These are phyloP conservation scores for Gibbula magus DNA, from an alignment of 2,888 invertebrate species.

Conservation along the genomic window DNA sequence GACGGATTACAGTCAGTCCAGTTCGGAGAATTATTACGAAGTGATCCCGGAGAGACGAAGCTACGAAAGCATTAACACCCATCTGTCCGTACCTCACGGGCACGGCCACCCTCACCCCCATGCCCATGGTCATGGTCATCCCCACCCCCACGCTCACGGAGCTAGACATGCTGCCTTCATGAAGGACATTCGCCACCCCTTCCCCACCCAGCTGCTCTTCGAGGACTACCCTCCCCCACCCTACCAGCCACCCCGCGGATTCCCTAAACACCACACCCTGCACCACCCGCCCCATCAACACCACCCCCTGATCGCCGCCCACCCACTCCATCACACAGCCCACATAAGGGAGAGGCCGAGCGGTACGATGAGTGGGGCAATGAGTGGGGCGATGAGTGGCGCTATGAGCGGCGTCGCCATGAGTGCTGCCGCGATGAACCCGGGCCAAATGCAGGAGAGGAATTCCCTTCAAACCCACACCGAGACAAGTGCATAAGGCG, in stretches of 20 bases:
- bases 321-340: slow-evolving; percentile 17
- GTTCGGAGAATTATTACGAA: slow-evolving; percentile 70
- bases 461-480: slow-evolving; percentile 8
- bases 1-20: slow-evolving; percentile 65
- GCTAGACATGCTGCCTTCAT: slow-evolving; percentile 31
- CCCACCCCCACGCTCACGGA: slow-evolving; percentile 48
- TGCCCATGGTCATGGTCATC: slow-evolving; percentile 7
- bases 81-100: slow-evolving; percentile 46
- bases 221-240: slow-evolving; percentile 69
- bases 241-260: slow-evolving; percentile 61
- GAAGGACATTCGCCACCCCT: slow-evolving; percentile 35
- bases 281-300: slow-evolving; percentile 37
- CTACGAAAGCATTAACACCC: slow-evolving; percentile 68
- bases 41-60: slow-evolving; percentile 69
- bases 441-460: neutral
- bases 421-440: neutral
- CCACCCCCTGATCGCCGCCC: slow-evolving; percentile 22
- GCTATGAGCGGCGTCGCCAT: neutral
- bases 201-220: slow-evolving; percentile 54
- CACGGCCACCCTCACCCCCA: slow-evolving; percentile 35
- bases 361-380: neutral
- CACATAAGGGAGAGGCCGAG: neutral
- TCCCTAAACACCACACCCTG: slow-evolving; percentile 36
- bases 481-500: slow-evolving; percentile 3
- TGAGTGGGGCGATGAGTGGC: neutral